Conservation (phyloP, 2,797 vertebrate species). For the Erithacus rubecula region DNA sequence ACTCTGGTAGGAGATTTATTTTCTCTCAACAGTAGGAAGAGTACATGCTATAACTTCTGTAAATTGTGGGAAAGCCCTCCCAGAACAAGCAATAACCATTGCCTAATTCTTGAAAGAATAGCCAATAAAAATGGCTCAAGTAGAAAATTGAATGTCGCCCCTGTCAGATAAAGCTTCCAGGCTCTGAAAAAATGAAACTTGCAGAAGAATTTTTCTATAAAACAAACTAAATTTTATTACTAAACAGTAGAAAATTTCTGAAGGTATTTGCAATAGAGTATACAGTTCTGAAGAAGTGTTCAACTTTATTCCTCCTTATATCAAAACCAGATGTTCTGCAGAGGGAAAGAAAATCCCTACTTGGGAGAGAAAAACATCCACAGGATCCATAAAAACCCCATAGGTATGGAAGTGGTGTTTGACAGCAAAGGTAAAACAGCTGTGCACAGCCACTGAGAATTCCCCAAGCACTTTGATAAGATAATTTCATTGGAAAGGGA, state of each 20-base stretch:
- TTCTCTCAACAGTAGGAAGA: neutral
- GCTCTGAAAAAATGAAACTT: neutral
- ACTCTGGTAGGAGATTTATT: neutral
- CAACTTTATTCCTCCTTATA: neutral
- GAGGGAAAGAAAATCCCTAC: neutral
- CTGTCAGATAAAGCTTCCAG: neutral
- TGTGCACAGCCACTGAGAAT: neutral
- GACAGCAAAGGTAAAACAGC: neutral
- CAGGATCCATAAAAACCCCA: neutral
- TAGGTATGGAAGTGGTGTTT: neutral
- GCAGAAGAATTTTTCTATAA: neutral
- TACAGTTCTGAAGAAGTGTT: neutral
- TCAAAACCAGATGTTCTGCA: slow-evolving; percentile 16
- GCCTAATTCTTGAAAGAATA: slow-evolving; percentile 12
- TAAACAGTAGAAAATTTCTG: neutral
- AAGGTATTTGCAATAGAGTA: neutral
- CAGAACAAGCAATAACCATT: neutral
- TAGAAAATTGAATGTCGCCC: neutral
- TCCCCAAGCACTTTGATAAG: neutral
- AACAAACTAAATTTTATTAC: neutral
- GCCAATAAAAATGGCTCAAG: neutral
- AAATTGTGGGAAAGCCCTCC: neutral
- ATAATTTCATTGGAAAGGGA: neutral
- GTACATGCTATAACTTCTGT: neutral
- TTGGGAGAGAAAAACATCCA: neutral